Evolutionary conservation across 2,797 vertebrate species (phyloP), one percentile per base, ranked within the genome.

Genomic region (Labroides dimidiatus): DNA sequence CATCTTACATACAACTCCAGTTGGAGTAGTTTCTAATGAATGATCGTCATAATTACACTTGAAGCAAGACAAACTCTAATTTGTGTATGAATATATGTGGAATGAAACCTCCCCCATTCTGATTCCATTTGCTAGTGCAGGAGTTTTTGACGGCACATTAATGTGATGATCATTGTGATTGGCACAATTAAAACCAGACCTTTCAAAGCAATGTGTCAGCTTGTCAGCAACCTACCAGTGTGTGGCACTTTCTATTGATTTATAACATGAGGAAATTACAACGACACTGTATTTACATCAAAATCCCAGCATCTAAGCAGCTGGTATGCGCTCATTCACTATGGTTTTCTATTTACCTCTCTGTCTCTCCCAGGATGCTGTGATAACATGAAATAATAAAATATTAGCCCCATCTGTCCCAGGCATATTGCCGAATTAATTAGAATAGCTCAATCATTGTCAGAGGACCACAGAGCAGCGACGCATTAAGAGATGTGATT

Each of bases 391-490:
- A 84, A 82, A 79, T 78, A 75, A 82, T 77, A 65, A 84, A 69
- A 79, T 45, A 75, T 58, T 50, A 39, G 10, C 49, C 47, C 86
- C 84, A 87, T 90, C 84, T 88, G 84, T 81, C 86, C 66, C 15
- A 47, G 17, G 57, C 82, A 78, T 72, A 73, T 75, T 84, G 80
- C 55, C 10, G 45, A 60, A 77, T 75, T 56, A 75, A 75, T 77
- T 76, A 63, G 72, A 78, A 76, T 20, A 77, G 77, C 69, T 82
- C 69, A 61, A 61, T 87, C 72, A 68, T 15, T 79, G 71, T 85
- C 75, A 78, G 56, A 82, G 42, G 45, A 45, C 39, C 68, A 56
- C 49, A 48, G 65, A 52, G 74, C 48, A 41, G 58, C 16, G 14
- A 65, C 41, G 55, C 44, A 41, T 55, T 58, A 72, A 63, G n/a